Conservation (phyloP, 2,113 vertebrate species). For the Passer domesticus region DNA sequence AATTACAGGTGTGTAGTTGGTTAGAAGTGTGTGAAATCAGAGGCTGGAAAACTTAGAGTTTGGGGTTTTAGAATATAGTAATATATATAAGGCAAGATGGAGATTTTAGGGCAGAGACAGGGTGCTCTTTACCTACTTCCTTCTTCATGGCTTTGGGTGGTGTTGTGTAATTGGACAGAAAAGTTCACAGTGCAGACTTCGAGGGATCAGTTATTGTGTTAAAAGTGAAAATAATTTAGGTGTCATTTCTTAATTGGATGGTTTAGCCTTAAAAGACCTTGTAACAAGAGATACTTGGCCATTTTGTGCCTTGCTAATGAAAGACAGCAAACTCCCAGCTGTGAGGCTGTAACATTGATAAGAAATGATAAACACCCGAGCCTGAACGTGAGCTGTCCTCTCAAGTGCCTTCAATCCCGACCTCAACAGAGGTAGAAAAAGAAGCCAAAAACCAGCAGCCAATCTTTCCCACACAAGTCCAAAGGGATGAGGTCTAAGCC, state of each 20-base stretch:
- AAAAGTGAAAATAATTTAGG: not conserved
- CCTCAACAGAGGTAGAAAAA: not conserved
- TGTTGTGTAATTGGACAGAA: not conserved
- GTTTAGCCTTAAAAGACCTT: not conserved
- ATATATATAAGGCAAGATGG: not conserved
- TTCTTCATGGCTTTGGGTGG: not conserved
- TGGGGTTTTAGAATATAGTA: not conserved
- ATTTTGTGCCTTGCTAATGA: not conserved
- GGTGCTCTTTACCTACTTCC: not conserved
- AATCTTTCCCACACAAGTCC: not conserved
- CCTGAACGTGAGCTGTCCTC: not conserved
- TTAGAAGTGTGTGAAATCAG: not conserved
- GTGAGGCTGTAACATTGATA: not conserved
- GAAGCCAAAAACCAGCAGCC: not conserved
- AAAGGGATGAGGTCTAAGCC: not conserved
- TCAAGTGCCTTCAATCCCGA: not conserved
- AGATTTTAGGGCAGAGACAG: not conserved
- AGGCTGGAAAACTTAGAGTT: not conserved
- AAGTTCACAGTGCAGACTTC: not conserved
- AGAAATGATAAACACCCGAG: not conserved
- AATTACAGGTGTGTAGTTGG: not conserved
- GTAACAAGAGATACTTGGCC: not conserved
- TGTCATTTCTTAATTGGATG: not conserved
- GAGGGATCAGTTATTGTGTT: not conserved
- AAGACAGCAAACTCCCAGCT: not conserved